phyloP scores from a whole-genome alignment of 2,888 invertebrate genomes.

The Sceliomorpha sp. region DNA sequence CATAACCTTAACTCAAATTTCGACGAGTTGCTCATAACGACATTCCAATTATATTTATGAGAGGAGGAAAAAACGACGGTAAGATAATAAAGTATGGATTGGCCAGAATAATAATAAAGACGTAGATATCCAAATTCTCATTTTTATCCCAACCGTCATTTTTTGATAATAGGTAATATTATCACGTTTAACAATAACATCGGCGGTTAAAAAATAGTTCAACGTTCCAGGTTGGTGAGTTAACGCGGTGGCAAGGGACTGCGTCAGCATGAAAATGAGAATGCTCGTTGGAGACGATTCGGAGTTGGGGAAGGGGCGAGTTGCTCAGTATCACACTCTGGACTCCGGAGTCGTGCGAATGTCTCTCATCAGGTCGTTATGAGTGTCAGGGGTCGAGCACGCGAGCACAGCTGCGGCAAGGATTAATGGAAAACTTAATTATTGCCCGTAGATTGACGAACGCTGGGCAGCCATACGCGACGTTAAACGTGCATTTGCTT shows the following conservation, averaged over 20 bases:
- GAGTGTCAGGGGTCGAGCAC: constrained; percentile 44
- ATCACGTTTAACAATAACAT: too few relatives aligned
- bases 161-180: too few relatives aligned
- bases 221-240: too few relatives aligned
- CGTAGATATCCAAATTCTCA: too few relatives aligned
- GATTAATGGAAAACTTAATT: constrained; percentile 78
- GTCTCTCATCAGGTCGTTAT: constrained; percentile 24
- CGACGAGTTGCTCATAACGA: too few relatives aligned
- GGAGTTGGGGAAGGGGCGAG: neutral
- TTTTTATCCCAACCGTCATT: too few relatives aligned
- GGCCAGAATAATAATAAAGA: too few relatives aligned
- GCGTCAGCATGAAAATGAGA: neutral
- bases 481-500: neutral
- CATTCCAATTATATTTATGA: too few relatives aligned
- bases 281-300: neutral
- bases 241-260: neutral
- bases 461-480: neutral
- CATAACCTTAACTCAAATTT: too few relatives aligned
- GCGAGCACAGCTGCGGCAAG: constrained; percentile 72
- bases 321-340: constrained; percentile 4
- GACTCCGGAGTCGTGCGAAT: constrained; percentile 15
- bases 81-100: too few relatives aligned
- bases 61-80: too few relatives aligned
- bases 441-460: constrained; percentile 54
- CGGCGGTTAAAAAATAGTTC: too few relatives aligned